Conservation (phyloP, 2,113 vertebrate genomes). For the Varanus salvator region DNA sequence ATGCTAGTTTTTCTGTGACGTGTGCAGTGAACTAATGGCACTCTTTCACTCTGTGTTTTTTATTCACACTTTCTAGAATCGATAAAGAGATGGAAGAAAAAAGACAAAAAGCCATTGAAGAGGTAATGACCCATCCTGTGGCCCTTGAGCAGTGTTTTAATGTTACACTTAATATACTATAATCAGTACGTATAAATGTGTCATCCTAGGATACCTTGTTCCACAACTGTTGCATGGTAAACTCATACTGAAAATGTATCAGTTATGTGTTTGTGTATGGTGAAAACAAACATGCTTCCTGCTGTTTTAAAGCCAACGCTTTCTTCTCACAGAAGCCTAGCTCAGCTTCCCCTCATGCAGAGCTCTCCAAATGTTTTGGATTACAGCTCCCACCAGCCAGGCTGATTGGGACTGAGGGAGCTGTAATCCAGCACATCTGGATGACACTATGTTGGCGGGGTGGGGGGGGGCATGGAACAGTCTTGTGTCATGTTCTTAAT, state of each 20-base stretch:
- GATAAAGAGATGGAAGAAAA: conserved; percentile 94
- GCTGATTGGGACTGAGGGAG: no score
- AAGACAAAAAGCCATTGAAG: conserved; percentile 94
- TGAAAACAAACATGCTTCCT: no score
- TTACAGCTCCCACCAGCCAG: no score
- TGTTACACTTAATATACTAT: not conserved
- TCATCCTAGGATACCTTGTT: not conserved
- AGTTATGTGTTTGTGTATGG: not conserved
- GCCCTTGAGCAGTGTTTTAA: not conserved
- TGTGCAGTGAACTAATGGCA: conserved; percentile 39
- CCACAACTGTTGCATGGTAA: not conserved
- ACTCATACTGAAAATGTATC: not conserved
- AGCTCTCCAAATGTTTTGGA: no score
- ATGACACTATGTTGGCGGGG: no score
- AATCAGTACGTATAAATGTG: not conserved
- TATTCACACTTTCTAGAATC: conserved; percentile 78
- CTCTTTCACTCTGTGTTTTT: conserved; percentile 62
- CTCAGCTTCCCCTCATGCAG: no score
- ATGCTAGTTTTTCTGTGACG: not conserved
- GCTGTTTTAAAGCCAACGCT: no score
- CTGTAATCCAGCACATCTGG: no score
- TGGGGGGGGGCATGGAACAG: not conserved
- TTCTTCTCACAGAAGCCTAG: not conserved
- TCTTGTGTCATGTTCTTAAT: not conserved
- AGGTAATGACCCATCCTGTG: conserved; percentile 79